These are phyloP conservation scores for Xyliphius kryptos DNA, from an alignment of 2,113 vertebrate genomes.

Conservation along the genomic window DNA sequence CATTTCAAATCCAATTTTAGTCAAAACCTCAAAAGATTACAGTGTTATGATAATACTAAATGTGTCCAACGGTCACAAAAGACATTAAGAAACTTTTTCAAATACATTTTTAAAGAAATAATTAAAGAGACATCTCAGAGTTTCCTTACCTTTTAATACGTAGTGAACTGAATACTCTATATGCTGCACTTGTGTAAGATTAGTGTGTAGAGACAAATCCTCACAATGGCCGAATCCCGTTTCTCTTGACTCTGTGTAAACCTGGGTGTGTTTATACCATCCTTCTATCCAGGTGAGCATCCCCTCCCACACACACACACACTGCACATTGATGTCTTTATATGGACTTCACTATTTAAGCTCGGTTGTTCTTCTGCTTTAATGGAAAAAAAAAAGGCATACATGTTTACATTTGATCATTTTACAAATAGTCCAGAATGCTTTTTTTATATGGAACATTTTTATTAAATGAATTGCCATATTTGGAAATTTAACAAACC, in stretches of 20 bases:
- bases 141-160: slow-evolving; percentile 22
- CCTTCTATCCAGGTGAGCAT: slow-evolving; percentile 57
- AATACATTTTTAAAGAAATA: no score
- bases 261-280: slow-evolving; percentile 47
- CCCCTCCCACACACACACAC: slow-evolving; percentile 52
- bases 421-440: neutral
- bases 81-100: no score
- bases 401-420: neutral
- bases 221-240: slow-evolving; percentile 5
- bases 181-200: neutral
- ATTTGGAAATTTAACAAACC: no score
- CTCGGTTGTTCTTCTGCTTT: neutral
- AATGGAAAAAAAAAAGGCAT: neutral
- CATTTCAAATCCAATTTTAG: neutral
- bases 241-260: slow-evolving; percentile 16
- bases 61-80: no score
- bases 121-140: neutral
- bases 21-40: no score
- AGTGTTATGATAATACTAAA: no score
- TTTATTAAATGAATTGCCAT: no score
- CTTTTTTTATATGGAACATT: no score
- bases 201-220: neutral
- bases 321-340: slow-evolving; percentile 19
- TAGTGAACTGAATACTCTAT: neutral
- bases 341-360: slow-evolving; percentile 14